These are phyloP conservation scores for Apaloderma vittatum DNA, from an alignment of 2,113 vertebrate species.

Conservation along the genomic window DNA sequence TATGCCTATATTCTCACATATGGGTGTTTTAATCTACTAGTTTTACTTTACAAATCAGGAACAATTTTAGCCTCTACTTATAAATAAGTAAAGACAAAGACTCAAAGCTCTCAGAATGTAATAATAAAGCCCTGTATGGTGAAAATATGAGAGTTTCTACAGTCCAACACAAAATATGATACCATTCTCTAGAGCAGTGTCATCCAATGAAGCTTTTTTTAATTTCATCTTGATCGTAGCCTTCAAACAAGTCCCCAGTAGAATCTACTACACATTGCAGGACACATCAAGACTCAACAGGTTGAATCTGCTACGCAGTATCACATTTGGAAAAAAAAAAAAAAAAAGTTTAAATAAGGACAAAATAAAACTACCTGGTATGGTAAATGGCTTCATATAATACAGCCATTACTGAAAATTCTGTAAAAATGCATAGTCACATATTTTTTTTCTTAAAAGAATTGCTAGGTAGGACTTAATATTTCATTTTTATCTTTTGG, in stretches of 20 bases:
- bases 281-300: constrained; percentile 60
- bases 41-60: constrained; percentile 27
- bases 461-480: neutral
- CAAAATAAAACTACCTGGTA: neutral
- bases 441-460: neutral
- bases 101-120: neutral
- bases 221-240: constrained; percentile 25
- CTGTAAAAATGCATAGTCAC: neutral
- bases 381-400: neutral
- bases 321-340: neutral
- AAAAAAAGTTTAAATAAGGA: neutral
- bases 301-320: neutral
- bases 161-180: neutral
- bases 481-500: neutral
- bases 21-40: neutral
- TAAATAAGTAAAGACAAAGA: constrained; percentile 53
- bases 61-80: constrained; percentile 45
- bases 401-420: neutral
- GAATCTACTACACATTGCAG: constrained; percentile 47
- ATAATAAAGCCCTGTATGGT: neutral
- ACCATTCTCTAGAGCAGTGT: neutral
- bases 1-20: neutral
- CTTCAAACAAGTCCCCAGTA: constrained; percentile 44
- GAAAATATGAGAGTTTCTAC: neutral
- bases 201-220: constrained; percentile 10